phyloP scores from a whole-genome alignment of 2,797 vertebrate species.

The Pangasius macronema region DNA sequence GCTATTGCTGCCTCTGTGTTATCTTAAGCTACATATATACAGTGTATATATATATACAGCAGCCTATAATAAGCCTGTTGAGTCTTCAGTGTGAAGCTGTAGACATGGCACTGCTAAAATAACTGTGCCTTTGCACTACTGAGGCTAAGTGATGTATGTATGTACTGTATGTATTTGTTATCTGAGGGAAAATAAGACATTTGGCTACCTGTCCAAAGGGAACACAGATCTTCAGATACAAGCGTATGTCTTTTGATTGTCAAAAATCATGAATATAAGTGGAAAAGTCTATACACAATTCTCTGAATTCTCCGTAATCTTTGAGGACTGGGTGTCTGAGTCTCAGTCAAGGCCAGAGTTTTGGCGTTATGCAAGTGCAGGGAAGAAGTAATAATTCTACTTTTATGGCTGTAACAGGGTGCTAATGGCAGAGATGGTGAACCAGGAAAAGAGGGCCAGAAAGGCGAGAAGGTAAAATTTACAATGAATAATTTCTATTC shows the following conservation, averaged over 20 bases:
- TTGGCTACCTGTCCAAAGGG: not conserved
- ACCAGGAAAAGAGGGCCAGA: slow-evolving; percentile 76
- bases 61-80: not conserved
- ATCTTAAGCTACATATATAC: not conserved
- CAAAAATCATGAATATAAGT: not conserved
- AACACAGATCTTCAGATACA: not conserved
- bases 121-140: not conserved
- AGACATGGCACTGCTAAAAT: not conserved
- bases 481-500: not conserved
- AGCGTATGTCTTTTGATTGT: not conserved
- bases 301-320: not conserved
- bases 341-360: not conserved
- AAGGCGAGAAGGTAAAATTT: slow-evolving; percentile 83
- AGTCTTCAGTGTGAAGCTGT: not conserved
- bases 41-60: not conserved
- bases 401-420: slow-evolving; percentile 75
- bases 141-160: not conserved
- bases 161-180: not conserved
- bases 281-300: too few species aligned
- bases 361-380: not conserved
- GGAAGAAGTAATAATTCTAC: slow-evolving; percentile 11
- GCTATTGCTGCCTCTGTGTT: not conserved
- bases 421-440: slow-evolving; percentile 79
- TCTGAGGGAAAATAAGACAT: not conserved
- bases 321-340: not conserved